Base-by-base conservation (phyloP, 2,888 invertebrate species). In the Drosophila hamatofila region DNA sequence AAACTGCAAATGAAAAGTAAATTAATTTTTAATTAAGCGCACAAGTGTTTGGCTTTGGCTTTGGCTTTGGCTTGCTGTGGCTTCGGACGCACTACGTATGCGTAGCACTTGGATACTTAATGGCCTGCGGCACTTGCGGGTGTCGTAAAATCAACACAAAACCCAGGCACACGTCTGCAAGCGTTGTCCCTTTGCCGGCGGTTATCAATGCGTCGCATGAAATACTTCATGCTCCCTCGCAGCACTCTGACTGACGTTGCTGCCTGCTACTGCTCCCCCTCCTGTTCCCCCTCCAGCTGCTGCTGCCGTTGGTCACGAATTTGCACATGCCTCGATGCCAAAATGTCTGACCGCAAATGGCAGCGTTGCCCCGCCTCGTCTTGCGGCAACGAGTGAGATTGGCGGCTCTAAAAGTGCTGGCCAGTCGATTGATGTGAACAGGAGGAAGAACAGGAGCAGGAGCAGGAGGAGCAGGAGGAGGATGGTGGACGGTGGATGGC, bases 1-100 rank as follows among this genome's bases (percentile, higher is more conserved):
- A 84, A 87, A 87, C 85, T 85, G 82, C 80, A 89, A 88, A 89
- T 88, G 82, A 88, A 89, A 89, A 88, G 88, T 81, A 83, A 88
- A 88, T 88, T 85, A 85, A 88, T 88, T 86, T 89, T 89, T 89
- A 86, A 89, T 88, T 81, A 81, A 88, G 81, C 82, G 52, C 73
- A 77, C 78, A 84, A 78, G 81, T 80, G 83, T 58, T n/a, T n/a
- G n/a, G n/a, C n/a, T n/a, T n/a, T 70, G 58, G 30, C 56, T 52
- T 25, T n/a, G 33, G 41, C 46, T 14, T 2, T n/a, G 33, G 12
- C 49, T 14, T 16, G n/a, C 7, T 37, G 33, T 41, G 63, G 44
- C 58, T 35, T 58, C 35, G 44, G 66, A 67, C 41, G 44, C 55
- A 49, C 64, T 54, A 61, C 69, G 72, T 69, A 65, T 72, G 78